phyloP scores from a whole-genome alignment of 2,888 invertebrate genomes.

The Polydrusus tereticollis region DNA sequence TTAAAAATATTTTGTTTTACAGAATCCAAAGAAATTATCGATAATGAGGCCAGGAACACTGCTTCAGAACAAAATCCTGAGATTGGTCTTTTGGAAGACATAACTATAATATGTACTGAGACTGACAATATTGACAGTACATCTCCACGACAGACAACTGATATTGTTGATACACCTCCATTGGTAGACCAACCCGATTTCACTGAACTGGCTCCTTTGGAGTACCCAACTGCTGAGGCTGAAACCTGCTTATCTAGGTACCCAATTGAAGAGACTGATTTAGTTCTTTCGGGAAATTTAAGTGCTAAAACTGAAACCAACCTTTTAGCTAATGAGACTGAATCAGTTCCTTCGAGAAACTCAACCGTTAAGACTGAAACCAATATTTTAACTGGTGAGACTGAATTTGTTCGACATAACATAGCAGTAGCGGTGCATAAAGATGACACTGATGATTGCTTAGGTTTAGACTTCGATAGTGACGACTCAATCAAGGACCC shows the following conservation, averaged over 20 bases:
- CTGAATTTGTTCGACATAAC: neutral
- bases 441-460: conserved; percentile 9
- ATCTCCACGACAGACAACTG: conserved; percentile 7
- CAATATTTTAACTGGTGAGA: conserved; percentile 1
- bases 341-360: neutral
- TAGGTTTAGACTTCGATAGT: conserved; percentile 8
- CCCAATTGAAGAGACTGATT: conserved; percentile 2
- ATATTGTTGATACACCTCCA: conserved; percentile 5
- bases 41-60: neutral
- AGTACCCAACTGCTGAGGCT: neutral
- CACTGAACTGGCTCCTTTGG: neutral
- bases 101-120: conserved; percentile 11
- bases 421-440: no score
- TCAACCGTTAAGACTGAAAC: conserved; percentile 8
- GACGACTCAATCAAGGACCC: conserved; percentile 4
- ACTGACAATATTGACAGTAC: conserved; percentile 4
- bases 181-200: neutral
- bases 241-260: neutral
- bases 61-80: conserved; percentile 3
- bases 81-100: neutral
- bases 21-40: neutral
- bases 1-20: conserved; percentile 2
- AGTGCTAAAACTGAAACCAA: no score
- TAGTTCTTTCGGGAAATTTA: neutral
- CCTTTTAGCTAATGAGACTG: no score